Conservation (phyloP, 2,888 invertebrate genomes). For the Pseudococcus longispinus region DNA sequence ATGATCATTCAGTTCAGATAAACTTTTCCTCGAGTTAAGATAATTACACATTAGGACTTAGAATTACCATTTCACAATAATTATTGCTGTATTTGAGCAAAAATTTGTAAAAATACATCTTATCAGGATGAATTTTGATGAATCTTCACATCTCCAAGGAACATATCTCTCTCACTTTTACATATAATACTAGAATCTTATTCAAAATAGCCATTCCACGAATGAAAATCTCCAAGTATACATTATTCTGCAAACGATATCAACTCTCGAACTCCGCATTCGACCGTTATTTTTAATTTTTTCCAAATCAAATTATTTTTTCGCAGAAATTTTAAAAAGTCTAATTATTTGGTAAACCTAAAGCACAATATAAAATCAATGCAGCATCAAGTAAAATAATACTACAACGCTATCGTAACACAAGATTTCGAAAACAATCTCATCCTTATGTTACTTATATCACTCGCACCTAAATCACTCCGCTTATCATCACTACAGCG, state of each 20-base stretch:
- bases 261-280: too few species aligned
- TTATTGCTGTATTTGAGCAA: constrained; percentile 10
- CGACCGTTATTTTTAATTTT: too few species aligned
- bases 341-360: too few species aligned
- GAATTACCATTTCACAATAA: background rate
- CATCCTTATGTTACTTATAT: background rate
- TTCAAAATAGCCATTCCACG: too few species aligned
- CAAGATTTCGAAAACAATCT: too few species aligned
- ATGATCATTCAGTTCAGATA: background rate
- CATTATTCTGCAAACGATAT: too few species aligned
- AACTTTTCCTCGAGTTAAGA: background rate
- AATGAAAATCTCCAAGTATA: too few species aligned
- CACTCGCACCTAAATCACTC: background rate
- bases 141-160: background rate
- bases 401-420: too few species aligned
- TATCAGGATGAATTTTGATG: background rate
- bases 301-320: too few species aligned
- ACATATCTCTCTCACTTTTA: background rate
- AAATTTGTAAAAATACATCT: background rate
- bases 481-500: background rate
- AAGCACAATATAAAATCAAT: too few species aligned
- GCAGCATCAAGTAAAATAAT: too few species aligned
- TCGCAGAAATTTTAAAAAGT: too few species aligned
- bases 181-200: background rate
- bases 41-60: background rate